Evolutionary conservation across 2,797 vertebrate species (phyloP).

Genomic region (Bradypodion pumilum): DNA sequence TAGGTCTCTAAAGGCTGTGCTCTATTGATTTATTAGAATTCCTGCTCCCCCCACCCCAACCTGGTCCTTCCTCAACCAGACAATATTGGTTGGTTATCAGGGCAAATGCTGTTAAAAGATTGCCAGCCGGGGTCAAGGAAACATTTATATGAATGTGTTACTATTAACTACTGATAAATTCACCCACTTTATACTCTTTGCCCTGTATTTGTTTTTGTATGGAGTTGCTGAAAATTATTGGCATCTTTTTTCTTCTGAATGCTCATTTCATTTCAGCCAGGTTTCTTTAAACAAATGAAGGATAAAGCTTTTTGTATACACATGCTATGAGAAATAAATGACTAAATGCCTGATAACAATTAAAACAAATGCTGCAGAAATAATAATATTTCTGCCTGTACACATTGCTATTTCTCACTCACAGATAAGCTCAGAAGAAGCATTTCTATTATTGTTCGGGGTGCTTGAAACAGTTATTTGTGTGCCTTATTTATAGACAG

Average conservation of each 20-base stretch:
- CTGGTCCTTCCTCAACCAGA: constrained; percentile 63
- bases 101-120: constrained; percentile 42
- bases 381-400: constrained; percentile 50
- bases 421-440: constrained; percentile 70
- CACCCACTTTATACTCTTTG: neutral
- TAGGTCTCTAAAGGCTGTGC: constrained; percentile 79
- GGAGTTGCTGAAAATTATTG: constrained; percentile 48
- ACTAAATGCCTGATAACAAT: constrained; percentile 45
- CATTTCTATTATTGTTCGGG: constrained; percentile 77
- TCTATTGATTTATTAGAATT: constrained; percentile 82
- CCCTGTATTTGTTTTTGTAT: constrained; percentile 28
- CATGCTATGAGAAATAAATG: constrained; percentile 63
- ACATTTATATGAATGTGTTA: neutral
- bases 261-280: constrained; percentile 65
- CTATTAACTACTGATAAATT: constrained; percentile 29
- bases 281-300: constrained; percentile 27
- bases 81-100: constrained; percentile 48
- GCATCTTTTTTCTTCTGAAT: neutral
- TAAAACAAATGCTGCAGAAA: constrained; percentile 47
- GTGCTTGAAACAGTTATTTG: constrained; percentile 77
- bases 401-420: constrained; percentile 20
- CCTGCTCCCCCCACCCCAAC: constrained; percentile 38
- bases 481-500: constrained; percentile 78
- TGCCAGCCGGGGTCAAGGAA: constrained; percentile 19
- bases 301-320: constrained; percentile 62